Base-by-base conservation (phyloP, 2,888 invertebrate genomes). In the Plebejus anna region DNA sequence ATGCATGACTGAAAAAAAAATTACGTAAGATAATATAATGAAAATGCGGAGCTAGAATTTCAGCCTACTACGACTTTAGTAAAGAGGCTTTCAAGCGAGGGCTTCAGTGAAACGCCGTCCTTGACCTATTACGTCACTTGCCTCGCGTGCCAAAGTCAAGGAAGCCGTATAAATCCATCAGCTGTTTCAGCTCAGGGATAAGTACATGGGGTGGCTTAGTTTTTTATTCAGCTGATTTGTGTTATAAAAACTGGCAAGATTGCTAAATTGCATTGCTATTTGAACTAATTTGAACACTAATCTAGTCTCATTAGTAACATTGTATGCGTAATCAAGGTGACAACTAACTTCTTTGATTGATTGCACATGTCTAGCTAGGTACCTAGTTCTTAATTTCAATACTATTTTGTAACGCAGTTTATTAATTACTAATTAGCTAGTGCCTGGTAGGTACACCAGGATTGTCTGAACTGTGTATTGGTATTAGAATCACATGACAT, bases 91-190 rank as follows among this genome's bases (percentile, higher is more conserved):
- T 66, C 4, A 66, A 66, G 66, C 36, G 16, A 66, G 32, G 66
- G 66, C 66, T 66, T 66, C 66, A 66, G 32, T 66, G 66, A 36
- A 66, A 32, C 66, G 13, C 72, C 47, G 55, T 2, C 73, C 73
- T 73, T 73, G 73, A 73, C 73, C 73, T 73, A 7, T 73, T 73
- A 51, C 47, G 51, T 32, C 47, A 73, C 73, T 55, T 28, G 55
- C 73, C 16, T 73, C 28, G 32, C 51, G 51, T 73, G 51, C 32
- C 57, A 82, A 82, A 79, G 81, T 80, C 80, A 80, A 82, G 82
- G 89, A 88, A 87, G 83, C 89, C 88, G 82, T 88, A 87, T 84
- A 85, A 84, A 80, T 78, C 77, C 81, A 81, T 80, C 79, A 78
- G 79, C 75, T 77, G 73, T 73, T 73, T 72, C 32, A 66, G 32